These are phyloP conservation scores for Synanthedon formicaeformis DNA, from an alignment of 2,888 invertebrate genomes.

Conservation along the genomic window DNA sequence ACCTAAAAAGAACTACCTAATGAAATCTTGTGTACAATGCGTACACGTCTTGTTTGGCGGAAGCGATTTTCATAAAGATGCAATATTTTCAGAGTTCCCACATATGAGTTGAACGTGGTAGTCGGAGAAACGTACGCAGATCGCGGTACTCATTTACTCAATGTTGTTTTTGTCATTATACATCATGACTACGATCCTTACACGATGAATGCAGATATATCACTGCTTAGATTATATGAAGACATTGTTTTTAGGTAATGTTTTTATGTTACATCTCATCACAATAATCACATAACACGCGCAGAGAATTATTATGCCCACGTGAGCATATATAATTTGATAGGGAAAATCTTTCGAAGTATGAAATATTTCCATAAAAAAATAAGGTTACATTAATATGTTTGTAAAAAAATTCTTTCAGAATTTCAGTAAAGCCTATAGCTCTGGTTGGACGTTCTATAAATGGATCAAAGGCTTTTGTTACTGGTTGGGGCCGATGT, in stretches of 20 bases:
- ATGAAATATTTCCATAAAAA: constrained; percentile 1
- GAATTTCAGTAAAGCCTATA: constrained; percentile 21
- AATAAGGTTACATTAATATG: neutral
- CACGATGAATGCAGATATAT: constrained; percentile 34
- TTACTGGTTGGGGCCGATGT: constrained; percentile 59
- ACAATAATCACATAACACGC: neutral
- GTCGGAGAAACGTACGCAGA: constrained; percentile 48
- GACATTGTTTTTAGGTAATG: constrained; percentile 25
- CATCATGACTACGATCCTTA: constrained; percentile 36
- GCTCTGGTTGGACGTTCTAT: constrained; percentile 10
- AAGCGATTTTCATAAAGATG: too few relatives aligned
- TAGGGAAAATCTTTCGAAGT: constrained; percentile 1
- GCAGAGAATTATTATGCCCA: too few relatives aligned
- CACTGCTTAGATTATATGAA: constrained; percentile 35
- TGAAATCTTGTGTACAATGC: too few relatives aligned
- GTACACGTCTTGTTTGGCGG: too few relatives aligned
- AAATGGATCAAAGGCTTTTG: constrained; percentile 23
- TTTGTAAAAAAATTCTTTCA: constrained; percentile 11
- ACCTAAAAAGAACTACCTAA: too few relatives aligned
- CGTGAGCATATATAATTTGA: neutral
- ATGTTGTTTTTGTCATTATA: constrained; percentile 31
- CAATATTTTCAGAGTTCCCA: constrained; percentile 32
- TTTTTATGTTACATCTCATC: neutral
- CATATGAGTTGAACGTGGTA: constrained; percentile 35
- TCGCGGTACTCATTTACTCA: constrained; percentile 32